These are phyloP conservation scores for Sinhomidia bicolor DNA, from an alignment of 2,888 invertebrate species.

Conservation along the genomic window DNA sequence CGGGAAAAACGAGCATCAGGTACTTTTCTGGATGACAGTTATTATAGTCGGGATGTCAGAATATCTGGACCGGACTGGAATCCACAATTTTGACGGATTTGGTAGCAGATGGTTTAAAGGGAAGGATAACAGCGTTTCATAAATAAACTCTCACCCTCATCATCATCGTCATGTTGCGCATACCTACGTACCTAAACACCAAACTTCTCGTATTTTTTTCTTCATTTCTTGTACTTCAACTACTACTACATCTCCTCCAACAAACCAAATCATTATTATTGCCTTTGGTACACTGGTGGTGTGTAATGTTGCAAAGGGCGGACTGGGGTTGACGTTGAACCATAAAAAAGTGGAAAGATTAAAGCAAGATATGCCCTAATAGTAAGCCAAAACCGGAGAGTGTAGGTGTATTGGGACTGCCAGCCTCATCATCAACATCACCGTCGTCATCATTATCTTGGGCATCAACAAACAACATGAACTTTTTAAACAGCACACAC, in stretches of 20 bases:
- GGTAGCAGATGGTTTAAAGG: constrained; percentile 71
- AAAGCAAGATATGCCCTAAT: constrained; percentile 75
- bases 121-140: constrained; percentile 68
- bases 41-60: constrained; percentile 40
- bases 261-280: constrained; percentile 44
- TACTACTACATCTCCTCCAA: constrained; percentile 15
- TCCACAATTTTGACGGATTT: constrained; percentile 66
- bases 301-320: constrained; percentile 66
- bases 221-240: constrained; percentile 26
- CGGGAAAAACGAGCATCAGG: constrained; percentile 55
- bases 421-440: constrained; percentile 52
- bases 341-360: constrained; percentile 76
- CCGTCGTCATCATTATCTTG: constrained; percentile 52
- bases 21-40: constrained; percentile 58
- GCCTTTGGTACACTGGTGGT: constrained; percentile 36
- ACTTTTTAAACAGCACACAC: constrained; percentile 6
- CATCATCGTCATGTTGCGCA: constrained; percentile 29
- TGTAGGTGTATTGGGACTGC: constrained; percentile 71
- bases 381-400: constrained; percentile 71
- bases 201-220: constrained; percentile 38
- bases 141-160: constrained; percentile 70
- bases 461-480: constrained; percentile 62
- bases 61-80: constrained; percentile 45
- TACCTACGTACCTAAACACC: constrained; percentile 35
- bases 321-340: constrained; percentile 74